Evolutionary conservation across 2,888 invertebrate genomes (phyloP).

Genomic region (Eupithecia subumbrata): DNA sequence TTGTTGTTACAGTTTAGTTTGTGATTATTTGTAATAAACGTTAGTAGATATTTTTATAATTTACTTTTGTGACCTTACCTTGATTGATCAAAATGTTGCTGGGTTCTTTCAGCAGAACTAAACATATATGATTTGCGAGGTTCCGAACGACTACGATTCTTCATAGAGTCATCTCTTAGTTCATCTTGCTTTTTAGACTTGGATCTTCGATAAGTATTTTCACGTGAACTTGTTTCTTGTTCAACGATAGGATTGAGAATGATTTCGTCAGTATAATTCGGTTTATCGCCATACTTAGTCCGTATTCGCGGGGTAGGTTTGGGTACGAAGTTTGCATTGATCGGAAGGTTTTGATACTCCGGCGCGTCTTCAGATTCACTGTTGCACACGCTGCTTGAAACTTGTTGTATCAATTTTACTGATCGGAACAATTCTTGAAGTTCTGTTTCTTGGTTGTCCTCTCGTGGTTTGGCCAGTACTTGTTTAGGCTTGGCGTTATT

Average conservation of each 20-base stretch:
- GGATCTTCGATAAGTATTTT: slow-evolving; percentile 53
- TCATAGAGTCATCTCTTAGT: slow-evolving; percentile 33
- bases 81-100: slow-evolving; percentile 42
- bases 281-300: slow-evolving; percentile 60
- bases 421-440: slow-evolving; percentile 70
- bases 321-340: slow-evolving; percentile 62
- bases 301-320: slow-evolving; percentile 69
- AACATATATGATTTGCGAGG: slow-evolving; percentile 62
- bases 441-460: slow-evolving; percentile 50
- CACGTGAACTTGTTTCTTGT: slow-evolving; percentile 50
- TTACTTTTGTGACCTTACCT: neutral
- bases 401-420: slow-evolving; percentile 71
- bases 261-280: slow-evolving; percentile 54
- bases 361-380: slow-evolving; percentile 75
- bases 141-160: slow-evolving; percentile 69
- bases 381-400: slow-evolving; percentile 73
- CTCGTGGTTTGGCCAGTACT: slow-evolving; percentile 41
- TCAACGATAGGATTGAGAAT: slow-evolving; percentile 67
- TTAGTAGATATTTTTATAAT: neutral
- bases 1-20: neutral
- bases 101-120: slow-evolving; percentile 47
- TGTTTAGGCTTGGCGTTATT: slow-evolving; percentile 42
- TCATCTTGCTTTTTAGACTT: slow-evolving; percentile 60
- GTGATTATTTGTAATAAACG: neutral
- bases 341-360: slow-evolving; percentile 73